Base-by-base conservation (phyloP, 1,140 invertebrate genomes). In the Diabrotica virgifera region DNA sequence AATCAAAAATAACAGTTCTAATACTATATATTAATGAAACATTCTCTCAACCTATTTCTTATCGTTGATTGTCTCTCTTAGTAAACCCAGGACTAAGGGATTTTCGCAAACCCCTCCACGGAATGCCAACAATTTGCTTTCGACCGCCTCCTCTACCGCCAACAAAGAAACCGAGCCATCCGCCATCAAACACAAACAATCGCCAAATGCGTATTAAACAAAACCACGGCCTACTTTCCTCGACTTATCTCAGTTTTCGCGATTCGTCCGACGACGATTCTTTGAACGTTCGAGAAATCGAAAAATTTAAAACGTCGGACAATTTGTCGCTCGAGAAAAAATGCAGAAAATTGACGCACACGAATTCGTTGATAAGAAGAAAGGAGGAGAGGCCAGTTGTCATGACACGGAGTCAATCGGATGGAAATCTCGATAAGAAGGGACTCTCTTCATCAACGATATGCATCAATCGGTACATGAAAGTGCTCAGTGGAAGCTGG, bases 401-500 rank as follows among this genome's bases (percentile, higher is more conserved):
- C 52, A 59, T 78, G 63, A 69, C 68, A 10, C 62, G 77, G 52
- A 78, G 77, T 64, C 74, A 73, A 52, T 79, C 77, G 8, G 77
- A 79, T 63, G 76, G 77, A 11, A 76, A 79, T 66, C 58, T 79
- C 55, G 69, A 74, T 67, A 70, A 75, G 64, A 72, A 72, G 62
- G 40, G 40, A 46, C n/a, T 46, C 8, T 62, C 62, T 10, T 54
- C 50, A n/a, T 76, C 79, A 13, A 80, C 80, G 36, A 80, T 83
- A 50, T 82, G 82, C 24, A 80, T 85, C 66, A 84, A 85, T 73
- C 82, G 84, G 69, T 87, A 84, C 74, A 82, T 87, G 38, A 81
- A 82, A 56, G 84, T 82, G 7, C 80, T 86, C 53, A 84, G 84
- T 69, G 85, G 85, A 37, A 85, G 84, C 73, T 87, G 85, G 85